Evolutionary conservation across 2,888 invertebrate genomes (phyloP).

Genomic region (Troglohyphantes excavatus): DNA sequence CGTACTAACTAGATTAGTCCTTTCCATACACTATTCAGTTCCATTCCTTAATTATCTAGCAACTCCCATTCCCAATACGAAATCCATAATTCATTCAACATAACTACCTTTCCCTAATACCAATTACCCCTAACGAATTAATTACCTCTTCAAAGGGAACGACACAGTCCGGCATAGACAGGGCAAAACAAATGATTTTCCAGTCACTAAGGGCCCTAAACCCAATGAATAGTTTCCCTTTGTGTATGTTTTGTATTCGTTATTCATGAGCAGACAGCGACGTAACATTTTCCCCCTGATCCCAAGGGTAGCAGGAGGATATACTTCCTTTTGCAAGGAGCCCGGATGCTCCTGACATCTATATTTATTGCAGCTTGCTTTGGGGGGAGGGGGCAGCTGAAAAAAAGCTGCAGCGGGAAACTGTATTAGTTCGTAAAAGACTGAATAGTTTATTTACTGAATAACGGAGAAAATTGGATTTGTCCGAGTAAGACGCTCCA

Average conservation of each 20-base stretch:
- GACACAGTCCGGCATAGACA: background rate
- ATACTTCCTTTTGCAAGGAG: no score
- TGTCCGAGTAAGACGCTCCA: slow-evolving; percentile 8
- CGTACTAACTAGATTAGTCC: no score
- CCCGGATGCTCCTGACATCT: slow-evolving; percentile 5
- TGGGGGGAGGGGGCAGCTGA: background rate
- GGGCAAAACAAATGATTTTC: background rate
- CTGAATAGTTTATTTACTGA: slow-evolving; percentile 53
- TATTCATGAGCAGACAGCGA: background rate
- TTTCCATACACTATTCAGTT: no score
- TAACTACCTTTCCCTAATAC: background rate
- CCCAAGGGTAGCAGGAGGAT: background rate
- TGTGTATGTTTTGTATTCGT: slow-evolving; percentile 1
- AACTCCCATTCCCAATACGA: no score
- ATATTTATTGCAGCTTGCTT: slow-evolving; percentile 15
- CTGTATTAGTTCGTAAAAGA: slow-evolving; percentile 26
- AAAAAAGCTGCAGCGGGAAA: slow-evolving; percentile 8
- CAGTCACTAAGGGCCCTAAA: background rate
- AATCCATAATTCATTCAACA: no score
- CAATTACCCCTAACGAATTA: background rate
- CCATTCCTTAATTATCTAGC: no score
- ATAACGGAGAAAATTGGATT: slow-evolving; percentile 50
- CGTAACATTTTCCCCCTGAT: background rate
- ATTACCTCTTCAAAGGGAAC: background rate
- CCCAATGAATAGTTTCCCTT: background rate